These are phyloP conservation scores for Forbesichthys papilliferus DNA, from an alignment of 2,113 vertebrate genomes.

Conservation along the genomic window DNA sequence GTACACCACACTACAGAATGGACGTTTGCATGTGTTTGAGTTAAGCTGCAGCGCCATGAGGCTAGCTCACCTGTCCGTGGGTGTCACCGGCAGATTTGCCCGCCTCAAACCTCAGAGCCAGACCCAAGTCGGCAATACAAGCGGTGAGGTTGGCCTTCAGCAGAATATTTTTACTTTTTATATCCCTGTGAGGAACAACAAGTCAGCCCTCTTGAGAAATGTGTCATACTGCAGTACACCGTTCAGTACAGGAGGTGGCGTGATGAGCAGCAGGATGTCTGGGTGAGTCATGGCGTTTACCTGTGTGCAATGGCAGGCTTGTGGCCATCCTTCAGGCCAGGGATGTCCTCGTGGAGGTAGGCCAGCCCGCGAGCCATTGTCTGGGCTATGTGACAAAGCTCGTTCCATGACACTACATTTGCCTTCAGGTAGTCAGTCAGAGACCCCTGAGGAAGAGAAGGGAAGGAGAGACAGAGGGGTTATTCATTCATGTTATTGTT, in stretches of 20 bases:
- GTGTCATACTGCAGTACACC: background rate
- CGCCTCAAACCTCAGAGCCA: slow-evolving; percentile 92
- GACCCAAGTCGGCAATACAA: slow-evolving; percentile 91
- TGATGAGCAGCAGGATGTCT: background rate
- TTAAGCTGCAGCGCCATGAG: background rate
- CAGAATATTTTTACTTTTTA: slow-evolving; percentile 94
- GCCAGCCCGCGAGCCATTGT: slow-evolving; percentile 89
- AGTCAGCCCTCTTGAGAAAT: background rate
- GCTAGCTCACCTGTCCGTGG: slow-evolving; percentile 87
- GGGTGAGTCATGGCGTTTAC: slow-evolving; percentile 51
- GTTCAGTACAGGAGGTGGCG: background rate
- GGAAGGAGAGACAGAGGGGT: background rate
- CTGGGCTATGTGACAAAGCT: slow-evolving; percentile 89
- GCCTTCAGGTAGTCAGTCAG: slow-evolving; percentile 92
- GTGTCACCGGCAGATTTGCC: slow-evolving; percentile 92
- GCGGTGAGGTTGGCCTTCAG: slow-evolving; percentile 89
- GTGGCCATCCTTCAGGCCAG: slow-evolving; percentile 87
- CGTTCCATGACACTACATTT: slow-evolving; percentile 92
- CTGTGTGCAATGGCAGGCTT: slow-evolving; percentile 91
- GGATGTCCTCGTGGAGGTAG: slow-evolving; percentile 92
- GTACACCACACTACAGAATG: background rate
- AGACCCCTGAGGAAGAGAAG: slow-evolving; percentile 79
- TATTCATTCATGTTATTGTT: too few relatives aligned
- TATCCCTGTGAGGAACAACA: slow-evolving; percentile 80
- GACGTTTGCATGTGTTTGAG: background rate